Base-by-base conservation (phyloP, 1,140 invertebrate species). In the Pachypeltis micranthus region DNA sequence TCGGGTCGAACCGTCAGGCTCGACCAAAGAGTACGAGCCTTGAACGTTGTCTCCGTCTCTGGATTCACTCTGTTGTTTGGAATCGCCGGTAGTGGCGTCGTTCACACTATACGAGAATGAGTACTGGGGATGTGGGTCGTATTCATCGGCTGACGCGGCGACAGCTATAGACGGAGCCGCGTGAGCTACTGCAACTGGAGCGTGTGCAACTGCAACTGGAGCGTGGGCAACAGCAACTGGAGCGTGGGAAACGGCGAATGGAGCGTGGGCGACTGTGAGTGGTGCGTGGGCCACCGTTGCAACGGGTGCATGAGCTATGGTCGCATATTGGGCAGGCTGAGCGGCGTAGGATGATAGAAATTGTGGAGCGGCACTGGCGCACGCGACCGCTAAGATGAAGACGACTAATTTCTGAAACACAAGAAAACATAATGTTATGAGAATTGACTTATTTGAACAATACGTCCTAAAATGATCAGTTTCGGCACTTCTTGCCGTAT, bases 41-140 rank as follows among this genome's bases (percentile, higher is more conserved):
- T 28, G 55, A 25, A 57, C 55, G 25, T 26, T 28, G 55, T 57
- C 54, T 58, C 67, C 67, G 25, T 67, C 67, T 4, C 67, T 44
- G 47, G 62, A 44, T 56, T 74, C 73, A 65, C 67, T 70, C 64
- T 73, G 72, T 51, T 67, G 66, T 27, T 74, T 68, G 51, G 70
- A 64, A 54, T 74, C 72, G 27, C 72, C 71, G 28, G 68, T 69
- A 23, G 72, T 67, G 1, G 65, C 65, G 58, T 74, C 71, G 61
- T 72, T 68, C n/a, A 74, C 73, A 21, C 66, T 70, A 63, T 74
- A 74, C 60, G 71, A 66, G 67, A 71, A 74, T 31, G 69, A 65
- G 64, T 72, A 72, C n/a, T 61, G 62, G 12, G 67, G 67, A 63
- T 68, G 65, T 1, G 65, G 55, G 26, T 57, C 55, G 55, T 57